Percentiles rank a stretch among this genome's conserved stretches.
These are phyloP conservation scores for Lasiommata megera DNA, from an alignment of 2,888 invertebrate genomes.

Conservation along the genomic window DNA sequence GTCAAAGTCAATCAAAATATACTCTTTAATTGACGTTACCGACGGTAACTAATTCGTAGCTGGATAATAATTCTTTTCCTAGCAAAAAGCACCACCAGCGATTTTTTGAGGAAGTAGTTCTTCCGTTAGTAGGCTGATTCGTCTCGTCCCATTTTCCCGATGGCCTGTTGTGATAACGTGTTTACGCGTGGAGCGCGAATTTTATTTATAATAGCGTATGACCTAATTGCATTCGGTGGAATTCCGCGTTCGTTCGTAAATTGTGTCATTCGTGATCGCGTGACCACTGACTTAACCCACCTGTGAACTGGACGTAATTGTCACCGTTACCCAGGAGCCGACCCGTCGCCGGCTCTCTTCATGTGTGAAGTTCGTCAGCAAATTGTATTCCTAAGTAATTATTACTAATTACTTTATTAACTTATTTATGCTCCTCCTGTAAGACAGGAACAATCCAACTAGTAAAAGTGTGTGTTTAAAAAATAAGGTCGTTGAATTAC, in stretches of 20 bases:
- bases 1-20: too few relatives aligned
- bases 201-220: slow-evolving; percentile 19
- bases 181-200: slow-evolving; percentile 18
- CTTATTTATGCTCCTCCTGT: too few relatives aligned
- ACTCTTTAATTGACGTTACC: too few relatives aligned
- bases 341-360: too few relatives aligned
- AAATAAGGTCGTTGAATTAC: background rate
- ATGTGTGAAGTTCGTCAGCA: too few relatives aligned
- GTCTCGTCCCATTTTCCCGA: slow-evolving; percentile 18
- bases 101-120: background rate
- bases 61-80: too few relatives aligned
- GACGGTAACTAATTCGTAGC: too few relatives aligned
- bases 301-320: background rate
- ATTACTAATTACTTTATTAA: too few relatives aligned
- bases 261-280: slow-evolving; percentile 1
- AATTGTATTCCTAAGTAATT: too few relatives aligned
- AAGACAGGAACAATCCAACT: too few relatives aligned
- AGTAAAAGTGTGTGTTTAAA: too few relatives aligned
- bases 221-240: slow-evolving; percentile 10
- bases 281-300: background rate
- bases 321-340: background rate
- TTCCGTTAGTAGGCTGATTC: background rate
- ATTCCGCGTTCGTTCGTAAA: slow-evolving; percentile 16
- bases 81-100: too few relatives aligned
- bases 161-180: slow-evolving; percentile 30